phyloP scores from a whole-genome alignment of 2,113 vertebrate species.

The Fregata magnificens region DNA sequence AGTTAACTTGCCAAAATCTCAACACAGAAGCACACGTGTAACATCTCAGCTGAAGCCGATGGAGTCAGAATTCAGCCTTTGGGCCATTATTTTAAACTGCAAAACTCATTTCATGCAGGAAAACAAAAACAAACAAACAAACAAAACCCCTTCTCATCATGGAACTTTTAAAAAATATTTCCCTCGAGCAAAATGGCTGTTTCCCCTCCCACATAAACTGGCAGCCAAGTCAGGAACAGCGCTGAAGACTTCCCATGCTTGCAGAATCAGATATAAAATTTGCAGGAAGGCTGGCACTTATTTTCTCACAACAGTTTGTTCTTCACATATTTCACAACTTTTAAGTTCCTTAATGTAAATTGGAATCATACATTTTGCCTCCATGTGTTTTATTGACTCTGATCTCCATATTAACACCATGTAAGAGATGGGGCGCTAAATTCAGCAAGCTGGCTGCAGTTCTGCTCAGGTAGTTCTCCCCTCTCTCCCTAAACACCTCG shows the following conservation, averaged over 20 bases:
- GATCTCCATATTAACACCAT: conserved; percentile 43
- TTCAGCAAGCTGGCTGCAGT: neutral
- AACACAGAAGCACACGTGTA: neutral
- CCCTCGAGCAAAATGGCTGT: conserved; percentile 67
- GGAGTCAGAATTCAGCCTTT: conserved; percentile 30
- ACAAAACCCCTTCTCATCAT: conserved; percentile 54
- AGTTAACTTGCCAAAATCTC: neutral
- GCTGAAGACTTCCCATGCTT: conserved; percentile 63
- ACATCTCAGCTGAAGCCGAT: neutral
- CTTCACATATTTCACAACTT: conserved; percentile 72
- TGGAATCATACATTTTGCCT: conserved; percentile 61
- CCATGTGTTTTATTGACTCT: conserved; percentile 66
- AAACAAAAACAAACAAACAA: conserved; percentile 58
- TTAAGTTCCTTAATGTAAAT: conserved; percentile 69
- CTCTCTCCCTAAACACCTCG: neutral
- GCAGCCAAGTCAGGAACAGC: conserved; percentile 69
- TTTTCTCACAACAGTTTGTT: conserved; percentile 72
- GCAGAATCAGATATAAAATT: conserved; percentile 64
- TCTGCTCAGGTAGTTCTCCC: neutral
- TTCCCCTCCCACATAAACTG: conserved; percentile 70
- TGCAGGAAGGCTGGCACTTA: conserved; percentile 71
- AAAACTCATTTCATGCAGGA: conserved; percentile 38
- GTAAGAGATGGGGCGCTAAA: neutral
- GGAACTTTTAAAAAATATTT: conserved; percentile 59
- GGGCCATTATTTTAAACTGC: conserved; percentile 27